Percentiles rank a stretch among this genome's conserved stretches.
Evolutionary conservation across 2,888 invertebrate genomes (phyloP).

Genomic region (Leptothorax acervorum): DNA sequence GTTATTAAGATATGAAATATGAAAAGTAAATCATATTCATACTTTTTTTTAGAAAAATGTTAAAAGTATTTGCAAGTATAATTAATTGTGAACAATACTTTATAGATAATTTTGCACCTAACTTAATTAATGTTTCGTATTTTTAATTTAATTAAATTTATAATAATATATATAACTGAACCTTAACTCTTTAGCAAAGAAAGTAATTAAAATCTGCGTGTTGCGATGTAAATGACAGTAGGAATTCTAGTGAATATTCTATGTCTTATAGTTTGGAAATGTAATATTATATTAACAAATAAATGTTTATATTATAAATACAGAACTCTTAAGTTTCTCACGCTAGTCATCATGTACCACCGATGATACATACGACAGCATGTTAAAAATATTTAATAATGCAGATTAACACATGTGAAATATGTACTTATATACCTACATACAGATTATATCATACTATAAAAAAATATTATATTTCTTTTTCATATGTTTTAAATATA

Average conservation of each 20-base stretch:
- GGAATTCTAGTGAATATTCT: neutral
- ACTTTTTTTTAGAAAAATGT: neutral
- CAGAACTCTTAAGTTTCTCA: neutral
- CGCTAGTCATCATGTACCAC: neutral
- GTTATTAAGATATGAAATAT: neutral
- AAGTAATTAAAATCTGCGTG: neutral
- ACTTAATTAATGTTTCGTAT: neutral
- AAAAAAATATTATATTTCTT: neutral
- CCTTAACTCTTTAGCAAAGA: neutral
- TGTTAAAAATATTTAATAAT: neutral
- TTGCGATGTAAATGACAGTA: neutral
- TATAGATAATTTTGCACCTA: neutral
- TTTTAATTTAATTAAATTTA: neutral
- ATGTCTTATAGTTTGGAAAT: neutral
- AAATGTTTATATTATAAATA: neutral
- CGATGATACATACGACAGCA: neutral
- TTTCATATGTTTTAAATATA: no score
- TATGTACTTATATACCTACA: neutral
- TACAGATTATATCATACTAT: neutral
- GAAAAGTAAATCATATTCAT: neutral
- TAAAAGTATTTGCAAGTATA: neutral
- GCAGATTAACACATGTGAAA: neutral
- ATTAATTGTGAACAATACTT: constrained; percentile 1
- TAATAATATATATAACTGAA: neutral
- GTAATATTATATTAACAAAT: neutral